Evolutionary conservation across 1,140 invertebrate genomes (phyloP).

Genomic region (Procambarus virginalis): DNA sequence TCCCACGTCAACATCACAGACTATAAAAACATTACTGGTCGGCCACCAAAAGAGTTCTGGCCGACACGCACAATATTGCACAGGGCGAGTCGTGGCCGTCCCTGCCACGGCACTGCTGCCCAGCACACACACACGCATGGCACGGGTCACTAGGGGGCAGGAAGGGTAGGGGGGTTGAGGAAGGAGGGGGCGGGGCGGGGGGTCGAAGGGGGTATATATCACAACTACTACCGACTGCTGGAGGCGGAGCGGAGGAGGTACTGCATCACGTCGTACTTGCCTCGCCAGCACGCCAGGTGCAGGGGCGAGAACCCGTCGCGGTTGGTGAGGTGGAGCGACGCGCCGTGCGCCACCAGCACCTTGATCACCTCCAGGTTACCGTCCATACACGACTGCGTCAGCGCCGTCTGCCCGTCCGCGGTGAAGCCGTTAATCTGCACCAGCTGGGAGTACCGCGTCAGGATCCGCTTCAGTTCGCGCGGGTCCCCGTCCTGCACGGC

Average conservation of each 20-base stretch:
- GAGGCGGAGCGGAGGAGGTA: constrained; percentile 60
- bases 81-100: constrained; percentile 20
- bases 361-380: constrained; percentile 78
- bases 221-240: constrained; percentile 57
- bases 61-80: constrained; percentile 38
- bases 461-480: constrained; percentile 65
- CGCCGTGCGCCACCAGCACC: constrained; percentile 76
- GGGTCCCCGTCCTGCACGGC: constrained; percentile 68
- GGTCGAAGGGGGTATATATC: neutral
- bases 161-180: no score
- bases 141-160: constrained; percentile 7
- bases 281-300: constrained; percentile 76
- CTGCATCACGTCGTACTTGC: constrained; percentile 75
- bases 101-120: neutral
- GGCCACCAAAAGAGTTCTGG: no score
- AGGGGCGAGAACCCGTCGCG: constrained; percentile 77
- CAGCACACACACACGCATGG: constrained; percentile 18
- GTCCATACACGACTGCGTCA: constrained; percentile 76
- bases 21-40: neutral
- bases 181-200: no score
- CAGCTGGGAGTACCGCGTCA: constrained; percentile 69
- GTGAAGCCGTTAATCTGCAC: constrained; percentile 74
- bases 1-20: neutral
- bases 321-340: constrained; percentile 76
- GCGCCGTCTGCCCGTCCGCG: constrained; percentile 76